A percentile compares a stretch with the other conserved stretches of the same genome.
Evolutionary conservation across 1,140 invertebrate genomes (phyloP).

Genomic region (Copidosoma floridanum): DNA sequence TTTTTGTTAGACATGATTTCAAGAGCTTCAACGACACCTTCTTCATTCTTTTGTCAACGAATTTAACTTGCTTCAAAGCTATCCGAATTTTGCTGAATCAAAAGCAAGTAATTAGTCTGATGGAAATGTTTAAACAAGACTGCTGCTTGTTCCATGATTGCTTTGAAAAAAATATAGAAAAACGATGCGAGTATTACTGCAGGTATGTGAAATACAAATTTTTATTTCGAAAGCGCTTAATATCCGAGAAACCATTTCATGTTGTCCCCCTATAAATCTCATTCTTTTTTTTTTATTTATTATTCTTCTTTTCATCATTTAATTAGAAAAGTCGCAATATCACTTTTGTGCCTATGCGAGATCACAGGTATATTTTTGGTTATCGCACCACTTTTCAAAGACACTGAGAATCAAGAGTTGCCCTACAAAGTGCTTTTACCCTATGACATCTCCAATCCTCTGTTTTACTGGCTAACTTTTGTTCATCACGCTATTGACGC

Average conservation of each 20-base stretch:
- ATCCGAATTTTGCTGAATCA: neutral
- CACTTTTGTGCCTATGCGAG: neutral
- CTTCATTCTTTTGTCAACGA: constrained; percentile 8
- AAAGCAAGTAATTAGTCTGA: neutral
- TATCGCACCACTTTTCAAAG: neutral
- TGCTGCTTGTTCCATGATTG: neutral
- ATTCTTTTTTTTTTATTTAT: no score
- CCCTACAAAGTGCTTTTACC: constrained; percentile 14
- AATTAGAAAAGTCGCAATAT: neutral
- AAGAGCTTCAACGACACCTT: constrained; percentile 6
- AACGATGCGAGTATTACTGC: neutral
- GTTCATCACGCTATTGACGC: constrained; percentile 2
- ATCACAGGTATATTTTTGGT: neutral
- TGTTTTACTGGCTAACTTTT: constrained; percentile 1
- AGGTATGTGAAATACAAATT: neutral
- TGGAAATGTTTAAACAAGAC: constrained; percentile 1
- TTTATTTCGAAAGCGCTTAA: no score
- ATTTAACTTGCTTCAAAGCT: constrained; percentile 9
- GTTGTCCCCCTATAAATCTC: no score
- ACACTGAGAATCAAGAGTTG: neutral
- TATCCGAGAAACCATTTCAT: no score
- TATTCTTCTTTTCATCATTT: neutral
- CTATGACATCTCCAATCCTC: neutral
- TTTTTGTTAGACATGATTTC: neutral
- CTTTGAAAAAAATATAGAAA: neutral